Base-by-base conservation (phyloP, 2,797 vertebrate species). In the Megalops cyprinoides region DNA sequence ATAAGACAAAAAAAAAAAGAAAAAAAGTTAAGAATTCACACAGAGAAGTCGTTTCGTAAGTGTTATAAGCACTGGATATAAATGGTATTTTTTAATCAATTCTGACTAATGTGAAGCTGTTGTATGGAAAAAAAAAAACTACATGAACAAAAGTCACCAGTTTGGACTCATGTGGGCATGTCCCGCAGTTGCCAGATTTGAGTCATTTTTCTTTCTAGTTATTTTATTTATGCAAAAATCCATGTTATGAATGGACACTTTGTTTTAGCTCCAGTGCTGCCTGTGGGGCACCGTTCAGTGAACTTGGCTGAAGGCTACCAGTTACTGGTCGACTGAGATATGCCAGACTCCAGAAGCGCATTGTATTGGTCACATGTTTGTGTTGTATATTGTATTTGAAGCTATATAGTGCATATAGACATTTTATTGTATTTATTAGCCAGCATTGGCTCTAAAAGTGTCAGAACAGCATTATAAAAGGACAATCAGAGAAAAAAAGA, bases 11-110 rank as follows among this genome's bases (percentile, higher is more conserved):
- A 87, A 85, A 91, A 90, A 89, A 87, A 92, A 88, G 92, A 78
- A 79, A 90, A 87, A 85, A 76, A 28, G 31, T 76, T 25, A 90
- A 86, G 86, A 90, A 96, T 95, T 97, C 95, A 96, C 91, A 90
- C 94, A 95, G 94, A 97, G 96, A 97, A 94, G 88, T 96, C 96
- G 95, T 97, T 97, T 98, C 95, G 85, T 95, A 97, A 97, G 97
- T 99, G 97, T 99, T 98, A 95, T 96, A 97, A 98, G 97, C 98
- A 99, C 98, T 99, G 98, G 98, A 99, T 98, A 98, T 97, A 97
- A 98, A 99, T 98, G 96, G 97, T 99, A 98, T 98, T 98, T 97
- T 97, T 98, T 97, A n/a, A 97, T 97, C 96, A 96, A 97, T 98
- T 98, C 97, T 99, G 97, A 98, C 96, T 97, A 99, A 99, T 99